Percentiles rank a stretch among this genome's conserved stretches.
Evolutionary conservation across 2,113 vertebrate genomes (phyloP).

Genomic region (Amblyopsis rosae): DNA sequence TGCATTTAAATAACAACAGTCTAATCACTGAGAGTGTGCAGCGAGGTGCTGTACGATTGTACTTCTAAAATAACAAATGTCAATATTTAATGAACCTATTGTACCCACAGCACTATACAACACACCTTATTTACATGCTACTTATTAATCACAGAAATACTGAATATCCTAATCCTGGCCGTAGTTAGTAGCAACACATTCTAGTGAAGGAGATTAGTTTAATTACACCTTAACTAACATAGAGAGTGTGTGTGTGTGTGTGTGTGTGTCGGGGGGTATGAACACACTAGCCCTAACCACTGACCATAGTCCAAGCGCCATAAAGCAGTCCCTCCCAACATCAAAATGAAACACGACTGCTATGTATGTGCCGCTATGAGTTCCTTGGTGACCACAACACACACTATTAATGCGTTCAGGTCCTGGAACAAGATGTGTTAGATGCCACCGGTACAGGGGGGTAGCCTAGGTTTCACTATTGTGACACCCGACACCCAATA

Average conservation of each 20-base stretch:
- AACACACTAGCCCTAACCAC: not conserved
- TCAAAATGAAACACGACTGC: too few species aligned
- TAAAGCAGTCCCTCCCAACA: conserved; percentile 42
- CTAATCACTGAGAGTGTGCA: too few species aligned
- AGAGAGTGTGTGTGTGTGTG: not conserved
- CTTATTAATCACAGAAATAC: too few species aligned
- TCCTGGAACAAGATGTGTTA: not conserved
- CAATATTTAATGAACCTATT: too few species aligned
- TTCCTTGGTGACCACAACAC: not conserved
- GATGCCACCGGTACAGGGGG: not conserved
- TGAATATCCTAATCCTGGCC: too few species aligned
- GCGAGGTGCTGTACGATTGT: too few species aligned
- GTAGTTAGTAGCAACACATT: too few species aligned
- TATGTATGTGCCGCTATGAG: not conserved
- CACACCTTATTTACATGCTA: too few species aligned
- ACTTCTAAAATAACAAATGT: too few species aligned
- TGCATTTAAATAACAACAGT: too few species aligned
- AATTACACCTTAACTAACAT: conserved; percentile 9
- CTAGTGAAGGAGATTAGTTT: too few species aligned
- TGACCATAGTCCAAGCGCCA: conserved; percentile 56
- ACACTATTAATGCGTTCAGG: not conserved
- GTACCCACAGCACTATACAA: too few species aligned
- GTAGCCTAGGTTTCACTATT: not conserved
- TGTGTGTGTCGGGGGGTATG: not conserved
- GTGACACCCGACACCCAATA: not conserved